phyloP scores from a whole-genome alignment of 35 echinoderm and acorn worm genomes.

The Acanthaster planci region DNA sequence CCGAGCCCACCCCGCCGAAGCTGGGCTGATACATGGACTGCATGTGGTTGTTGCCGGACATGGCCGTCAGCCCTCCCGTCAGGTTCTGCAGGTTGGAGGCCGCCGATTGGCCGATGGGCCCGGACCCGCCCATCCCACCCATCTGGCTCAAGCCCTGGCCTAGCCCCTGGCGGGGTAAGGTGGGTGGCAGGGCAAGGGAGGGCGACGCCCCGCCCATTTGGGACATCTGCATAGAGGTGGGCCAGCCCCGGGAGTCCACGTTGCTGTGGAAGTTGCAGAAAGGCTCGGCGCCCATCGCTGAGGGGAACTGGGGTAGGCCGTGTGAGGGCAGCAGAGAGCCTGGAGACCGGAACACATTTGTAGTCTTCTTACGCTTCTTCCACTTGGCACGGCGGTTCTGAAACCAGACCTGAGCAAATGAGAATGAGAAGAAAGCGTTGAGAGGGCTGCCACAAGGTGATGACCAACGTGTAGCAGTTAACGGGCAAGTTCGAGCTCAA shows the following conservation, averaged over 20 bases:
- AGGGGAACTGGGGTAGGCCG: slow-evolving; percentile 94
- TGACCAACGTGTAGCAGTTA: too few relatives aligned
- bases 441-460: too few relatives aligned
- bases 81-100: slow-evolving; percentile 35
- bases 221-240: slow-evolving; percentile 68
- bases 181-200: slow-evolving; percentile 81
- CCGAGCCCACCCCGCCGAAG: slow-evolving; percentile 71
- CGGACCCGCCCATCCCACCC: slow-evolving; percentile 39
- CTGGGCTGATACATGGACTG: slow-evolving; percentile 95
- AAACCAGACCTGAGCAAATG: slow-evolving; percentile 92
- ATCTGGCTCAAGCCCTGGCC: slow-evolving; percentile 73
- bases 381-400: slow-evolving; percentile 99
- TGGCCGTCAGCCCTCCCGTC: slow-evolving; percentile 54
- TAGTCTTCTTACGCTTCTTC: slow-evolving; percentile 99
- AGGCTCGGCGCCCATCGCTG: slow-evolving; percentile 87
- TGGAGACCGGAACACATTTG: slow-evolving; percentile 97
- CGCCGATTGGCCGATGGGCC: slow-evolving; percentile 38
- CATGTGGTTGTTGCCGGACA: slow-evolving; percentile 78
- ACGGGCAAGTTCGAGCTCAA: too few relatives aligned
- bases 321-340: slow-evolving; percentile 96
- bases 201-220: slow-evolving; percentile 77
- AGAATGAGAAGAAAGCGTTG: too few relatives aligned
- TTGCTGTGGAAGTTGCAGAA: slow-evolving; percentile 94
- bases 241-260: slow-evolving; percentile 71
- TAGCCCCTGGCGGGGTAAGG: slow-evolving; percentile 86